Base-by-base conservation (phyloP, 2,888 invertebrate genomes). In the Caenorhabditis uteleia region DNA sequence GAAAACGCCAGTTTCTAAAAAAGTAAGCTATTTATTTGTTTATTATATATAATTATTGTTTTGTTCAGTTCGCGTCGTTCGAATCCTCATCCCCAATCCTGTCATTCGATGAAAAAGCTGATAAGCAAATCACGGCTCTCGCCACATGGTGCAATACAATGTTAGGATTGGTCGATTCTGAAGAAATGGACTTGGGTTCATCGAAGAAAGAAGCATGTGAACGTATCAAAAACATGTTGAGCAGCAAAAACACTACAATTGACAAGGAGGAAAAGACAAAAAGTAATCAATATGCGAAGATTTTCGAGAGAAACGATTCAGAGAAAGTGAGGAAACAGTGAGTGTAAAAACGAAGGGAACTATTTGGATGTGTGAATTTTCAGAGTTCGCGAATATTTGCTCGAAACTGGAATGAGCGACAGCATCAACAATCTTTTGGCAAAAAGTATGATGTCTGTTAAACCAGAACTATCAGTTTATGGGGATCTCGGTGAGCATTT, bases 121-220 rank as follows among this genome's bases (percentile, higher is more conserved):
- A 54, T 8, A 48, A 60, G 21, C 69, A 70, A 39, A 53, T 70
- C 16, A 43, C 59, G 2, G 69, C 69, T 1, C 42, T 70, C 1
- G 38, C 62, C 23, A 59, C 62, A 18, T 70, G 69, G 69, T 58
- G 62, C 43, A 70, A 70, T 20, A 62, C 59, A 14, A 44, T 70
- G 25, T 47, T 70, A 3, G 58, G 53, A 12, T 33, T 55, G 8
- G 65, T 57, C 14, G 34, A 29, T 3, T 46, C 62, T 5, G 66
- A 66, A 12, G 73, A 74, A 23, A 31, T 70, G 21, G 70, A 74
- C 45, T 48, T 74, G 14, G 73, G 70, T 8, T 47, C 54, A 16
- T 64, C 62, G 18, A 68, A 66, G 18, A 55, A 64, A 7, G 73
- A 60, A 26, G 60, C 60, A 0, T 49, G 44, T 25, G 29, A 45